Percentiles rank a stretch among this genome's conserved stretches.
These are phyloP conservation scores for Atrina japonica DNA, from an alignment of 2,888 invertebrate genomes.

Conservation along the genomic window DNA sequence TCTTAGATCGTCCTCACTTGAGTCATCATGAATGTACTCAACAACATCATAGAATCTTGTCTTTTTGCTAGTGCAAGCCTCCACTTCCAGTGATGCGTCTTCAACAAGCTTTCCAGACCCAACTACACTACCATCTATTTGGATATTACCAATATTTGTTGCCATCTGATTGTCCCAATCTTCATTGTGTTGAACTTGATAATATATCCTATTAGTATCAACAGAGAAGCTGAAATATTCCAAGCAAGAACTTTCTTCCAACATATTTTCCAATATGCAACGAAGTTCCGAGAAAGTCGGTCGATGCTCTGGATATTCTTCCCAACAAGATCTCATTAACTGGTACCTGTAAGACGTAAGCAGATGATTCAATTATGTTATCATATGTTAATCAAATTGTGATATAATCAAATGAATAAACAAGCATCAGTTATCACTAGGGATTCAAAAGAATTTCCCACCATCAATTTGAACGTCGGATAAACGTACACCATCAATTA, in stretches of 20 bases:
- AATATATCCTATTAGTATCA: slow-evolving; percentile 41
- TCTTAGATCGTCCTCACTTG: not conserved
- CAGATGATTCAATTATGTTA: too few relatives aligned
- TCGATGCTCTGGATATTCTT: slow-evolving; percentile 49
- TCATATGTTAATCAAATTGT: too few relatives aligned
- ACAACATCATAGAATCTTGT: not conserved
- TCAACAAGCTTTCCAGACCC: not conserved
- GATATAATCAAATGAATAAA: too few relatives aligned
- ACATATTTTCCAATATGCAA: slow-evolving; percentile 59
- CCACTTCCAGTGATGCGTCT: not conserved
- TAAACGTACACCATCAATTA: too few relatives aligned
- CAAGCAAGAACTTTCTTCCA: slow-evolving; percentile 53
- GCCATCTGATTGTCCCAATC: not conserved
- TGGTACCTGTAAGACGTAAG: slow-evolving; percentile 62
- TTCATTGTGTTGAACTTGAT: slow-evolving; percentile 28
- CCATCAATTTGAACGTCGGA: too few relatives aligned
- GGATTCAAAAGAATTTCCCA: too few relatives aligned
- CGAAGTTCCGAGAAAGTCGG: slow-evolving; percentile 59
- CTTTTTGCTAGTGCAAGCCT: not conserved
- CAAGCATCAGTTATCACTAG: too few relatives aligned
- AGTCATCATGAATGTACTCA: not conserved
- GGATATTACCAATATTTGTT: not conserved
- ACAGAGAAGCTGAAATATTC: slow-evolving; percentile 61
- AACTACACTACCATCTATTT: not conserved
- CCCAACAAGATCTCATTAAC: slow-evolving; percentile 66